Conservation (phyloP, 2,113 vertebrate species). For the Urocynchramus pylzowi region DNA sequence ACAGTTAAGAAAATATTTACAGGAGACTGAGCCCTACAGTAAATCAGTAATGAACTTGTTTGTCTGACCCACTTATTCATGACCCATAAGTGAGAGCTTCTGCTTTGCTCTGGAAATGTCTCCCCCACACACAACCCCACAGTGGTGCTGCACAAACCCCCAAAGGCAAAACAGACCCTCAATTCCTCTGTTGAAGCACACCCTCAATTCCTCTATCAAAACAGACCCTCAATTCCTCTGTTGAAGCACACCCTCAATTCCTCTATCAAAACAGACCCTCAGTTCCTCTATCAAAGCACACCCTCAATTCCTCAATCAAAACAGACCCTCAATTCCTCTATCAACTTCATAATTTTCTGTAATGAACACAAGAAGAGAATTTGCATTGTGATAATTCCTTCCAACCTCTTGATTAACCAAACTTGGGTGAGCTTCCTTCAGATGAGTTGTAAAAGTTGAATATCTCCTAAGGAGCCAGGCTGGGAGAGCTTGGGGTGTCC, state of each 20-base stretch:
- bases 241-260: neutral
- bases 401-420: neutral
- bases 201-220: neutral
- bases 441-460: neutral
- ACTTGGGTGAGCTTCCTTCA: neutral
- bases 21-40: slow-evolving; percentile 30
- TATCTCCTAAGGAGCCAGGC: neutral
- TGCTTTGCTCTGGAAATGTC: neutral
- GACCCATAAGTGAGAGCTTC: neutral
- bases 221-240: neutral
- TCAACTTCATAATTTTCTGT: neutral
- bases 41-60: slow-evolving; percentile 40
- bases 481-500: neutral
- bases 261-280: too few species aligned
- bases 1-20: slow-evolving; percentile 48
- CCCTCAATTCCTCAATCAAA: neutral
- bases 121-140: neutral
- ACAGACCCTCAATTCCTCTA: neutral
- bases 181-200: too few species aligned
- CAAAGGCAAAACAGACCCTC: neutral
- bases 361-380: neutral
- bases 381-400: neutral
- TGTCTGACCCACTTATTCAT: slow-evolving; percentile 60
- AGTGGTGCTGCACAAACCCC: neutral
- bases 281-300: neutral